phyloP scores from a whole-genome alignment of 1,140 invertebrate genomes.

The Trichoplusia ni region DNA sequence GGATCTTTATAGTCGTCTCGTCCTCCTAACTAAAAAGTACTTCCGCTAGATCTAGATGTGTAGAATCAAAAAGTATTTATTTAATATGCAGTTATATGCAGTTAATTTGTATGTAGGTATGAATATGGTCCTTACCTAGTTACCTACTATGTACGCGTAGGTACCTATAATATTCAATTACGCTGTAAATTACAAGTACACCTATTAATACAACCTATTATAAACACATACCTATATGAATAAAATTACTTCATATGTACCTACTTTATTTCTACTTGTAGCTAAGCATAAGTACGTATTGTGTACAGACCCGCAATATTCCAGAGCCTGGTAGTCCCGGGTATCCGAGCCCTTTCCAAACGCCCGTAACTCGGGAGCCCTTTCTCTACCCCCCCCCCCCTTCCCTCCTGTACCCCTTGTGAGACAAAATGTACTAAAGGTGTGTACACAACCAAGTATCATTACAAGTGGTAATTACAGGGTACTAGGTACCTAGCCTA shows the following conservation, averaged over 20 bases:
- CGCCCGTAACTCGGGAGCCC: conserved; percentile 28
- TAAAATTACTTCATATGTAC: not conserved
- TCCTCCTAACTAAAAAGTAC: too few relatives aligned
- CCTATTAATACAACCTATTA: too few relatives aligned
- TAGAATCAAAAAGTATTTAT: too few relatives aligned
- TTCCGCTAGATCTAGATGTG: too few relatives aligned
- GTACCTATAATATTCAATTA: too few relatives aligned
- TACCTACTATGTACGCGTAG: too few relatives aligned
- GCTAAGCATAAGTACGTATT: not conserved
- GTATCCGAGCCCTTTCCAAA: conserved; percentile 34
- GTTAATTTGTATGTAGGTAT: too few relatives aligned
- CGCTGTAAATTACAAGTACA: too few relatives aligned
- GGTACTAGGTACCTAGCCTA: not conserved
- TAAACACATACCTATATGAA: not conserved
- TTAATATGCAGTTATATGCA: too few relatives aligned
- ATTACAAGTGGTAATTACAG: not conserved
- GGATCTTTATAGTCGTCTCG: too few relatives aligned
- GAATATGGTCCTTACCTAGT: too few relatives aligned
- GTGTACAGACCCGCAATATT: conserved; percentile 2
- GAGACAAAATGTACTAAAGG: not conserved
- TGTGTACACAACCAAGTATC: conserved; percentile 2
- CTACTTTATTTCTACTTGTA: not conserved
- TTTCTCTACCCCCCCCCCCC: conserved; percentile 23
- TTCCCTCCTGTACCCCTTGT: conserved; percentile 8
- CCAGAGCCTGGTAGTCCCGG: conserved; percentile 29